These are phyloP conservation scores for Caranx ignobilis DNA, from an alignment of 2,113 vertebrate genomes.

Conservation along the genomic window DNA sequence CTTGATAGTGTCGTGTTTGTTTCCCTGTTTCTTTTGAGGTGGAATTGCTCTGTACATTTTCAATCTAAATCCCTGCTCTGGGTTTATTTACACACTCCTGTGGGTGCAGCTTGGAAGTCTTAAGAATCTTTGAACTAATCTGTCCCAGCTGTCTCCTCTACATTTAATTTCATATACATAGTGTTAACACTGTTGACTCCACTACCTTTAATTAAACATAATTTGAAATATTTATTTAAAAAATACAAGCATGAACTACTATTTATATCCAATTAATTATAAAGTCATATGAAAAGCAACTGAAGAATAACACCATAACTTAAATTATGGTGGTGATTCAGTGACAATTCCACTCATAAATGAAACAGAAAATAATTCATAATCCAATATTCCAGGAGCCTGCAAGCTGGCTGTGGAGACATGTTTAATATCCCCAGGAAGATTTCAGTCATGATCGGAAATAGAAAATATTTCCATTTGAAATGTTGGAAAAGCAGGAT, in stretches of 20 bases:
- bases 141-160: background rate
- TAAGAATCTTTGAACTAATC: slow-evolving; percentile 1
- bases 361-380: too few relatives aligned
- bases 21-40: slow-evolving; percentile 32
- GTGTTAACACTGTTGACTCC: background rate
- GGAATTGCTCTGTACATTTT: slow-evolving; percentile 11
- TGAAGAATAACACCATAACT: too few relatives aligned
- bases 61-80: slow-evolving; percentile 15
- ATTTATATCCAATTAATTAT: background rate
- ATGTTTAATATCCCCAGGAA: background rate
- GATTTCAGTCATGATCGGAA: background rate
- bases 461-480: background rate
- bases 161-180: background rate
- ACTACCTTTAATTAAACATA: background rate
- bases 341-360: too few relatives aligned
- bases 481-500: background rate
- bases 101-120: slow-evolving; percentile 4
- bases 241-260: background rate
- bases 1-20: slow-evolving; percentile 23
- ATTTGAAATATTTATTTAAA: background rate
- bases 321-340: too few relatives aligned
- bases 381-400: too few relatives aligned
- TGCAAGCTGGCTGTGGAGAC: too few relatives aligned
- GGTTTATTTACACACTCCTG: slow-evolving; percentile 16
- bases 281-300: background rate